Evolutionary conservation across 2,888 invertebrate genomes (phyloP).

Genomic region (Drosophila mulleri): DNA sequence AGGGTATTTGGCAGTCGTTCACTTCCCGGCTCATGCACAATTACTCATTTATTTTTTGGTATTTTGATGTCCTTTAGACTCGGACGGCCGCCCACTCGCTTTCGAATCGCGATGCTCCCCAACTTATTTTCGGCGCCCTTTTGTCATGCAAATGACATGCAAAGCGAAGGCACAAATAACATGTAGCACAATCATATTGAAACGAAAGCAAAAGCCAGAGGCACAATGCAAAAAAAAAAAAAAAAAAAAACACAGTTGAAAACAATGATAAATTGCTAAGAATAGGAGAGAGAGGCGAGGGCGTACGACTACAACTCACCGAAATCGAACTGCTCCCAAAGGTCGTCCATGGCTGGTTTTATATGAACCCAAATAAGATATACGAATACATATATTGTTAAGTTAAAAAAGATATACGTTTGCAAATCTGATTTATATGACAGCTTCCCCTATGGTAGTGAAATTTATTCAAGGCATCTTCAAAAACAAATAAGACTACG

Average conservation of each 20-base stretch:
- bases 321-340: neutral
- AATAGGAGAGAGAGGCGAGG: neutral
- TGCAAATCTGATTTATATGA: neutral
- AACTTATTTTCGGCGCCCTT: conserved; percentile 19
- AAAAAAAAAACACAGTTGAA: conserved; percentile 15
- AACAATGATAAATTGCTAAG: conserved; percentile 56
- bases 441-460: neutral
- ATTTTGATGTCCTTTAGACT: neutral
- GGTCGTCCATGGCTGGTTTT: neutral
- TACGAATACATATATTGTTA: neutral
- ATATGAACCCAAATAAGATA: neutral
- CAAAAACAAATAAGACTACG: neutral
- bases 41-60: neutral
- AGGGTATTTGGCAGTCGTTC: neutral
- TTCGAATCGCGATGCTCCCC: conserved; percentile 2
- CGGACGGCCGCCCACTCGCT: conserved; percentile 6
- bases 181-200: conserved; percentile 30
- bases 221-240: neutral
- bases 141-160: conserved; percentile 49
- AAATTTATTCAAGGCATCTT: neutral
- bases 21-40: too few species aligned
- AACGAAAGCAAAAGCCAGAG: conserved; percentile 9
- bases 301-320: neutral
- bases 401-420: neutral
- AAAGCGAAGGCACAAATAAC: conserved; percentile 39